Base-by-base conservation (phyloP, 1,140 invertebrate genomes). In the Anthonomus grandis region DNA sequence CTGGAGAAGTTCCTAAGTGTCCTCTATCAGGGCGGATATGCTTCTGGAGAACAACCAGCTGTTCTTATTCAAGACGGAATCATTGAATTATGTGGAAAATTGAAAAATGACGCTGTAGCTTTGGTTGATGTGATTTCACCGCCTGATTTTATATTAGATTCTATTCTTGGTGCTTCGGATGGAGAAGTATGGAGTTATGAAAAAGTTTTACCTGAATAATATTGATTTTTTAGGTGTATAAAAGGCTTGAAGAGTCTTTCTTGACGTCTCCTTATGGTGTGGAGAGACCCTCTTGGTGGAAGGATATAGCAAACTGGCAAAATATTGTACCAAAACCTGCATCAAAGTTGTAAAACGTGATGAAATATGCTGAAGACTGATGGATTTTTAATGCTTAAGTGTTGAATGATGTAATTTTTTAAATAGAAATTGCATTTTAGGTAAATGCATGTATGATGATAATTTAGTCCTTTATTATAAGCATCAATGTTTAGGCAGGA, bases 101-200 rank as follows among this genome's bases (percentile, higher is more conserved):
- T 92, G 19, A 89, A 87, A 73, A 75, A 82, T 59, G 86, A 92
- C 56, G 81, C 85, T 34, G 79, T 91, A 9, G 70, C 83, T 6
- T 75, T 91, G n/a, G 85, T 85, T 0, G 93, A 96, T 79, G 83
- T 83, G 0, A 79, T 95, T 53, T 88, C 91, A 18, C 92, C 92
- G 2, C 86, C 89, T n/a, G 93, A 96, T 78, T 93, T 88, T 69
- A 82, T 89, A 62, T 69, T 93, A 0, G 86, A 89, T 68, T 93
- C 90, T 6, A 81, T 84, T 12, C 74, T 93, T 8, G 90, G 89
- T 45, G 77, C 79, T 65, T 83, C 87, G 3, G 87, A 93, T 78
- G 91, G 90, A 67, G 78, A 89, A 73, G 45, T 48, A 48, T 17
- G 21, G 12, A 6, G n/a, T 31, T 31, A 31, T 15, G 10, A 19